phyloP scores from a whole-genome alignment of 1,140 invertebrate species.

The Pseudomyrmex pallidus region DNA sequence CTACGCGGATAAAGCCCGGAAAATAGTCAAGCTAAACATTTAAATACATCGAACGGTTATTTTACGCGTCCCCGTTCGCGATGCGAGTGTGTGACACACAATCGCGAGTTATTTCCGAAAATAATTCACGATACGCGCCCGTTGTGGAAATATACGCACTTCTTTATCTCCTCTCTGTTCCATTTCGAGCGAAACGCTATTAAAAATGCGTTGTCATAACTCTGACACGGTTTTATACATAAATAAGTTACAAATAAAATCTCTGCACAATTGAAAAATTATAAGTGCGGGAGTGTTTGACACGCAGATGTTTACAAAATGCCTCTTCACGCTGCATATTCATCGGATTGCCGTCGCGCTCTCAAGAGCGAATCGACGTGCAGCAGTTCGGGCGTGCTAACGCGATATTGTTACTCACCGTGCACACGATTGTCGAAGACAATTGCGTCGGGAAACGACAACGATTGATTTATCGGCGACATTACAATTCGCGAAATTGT shows the following conservation, averaged over 20 bases:
- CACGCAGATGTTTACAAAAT: constrained; percentile 2
- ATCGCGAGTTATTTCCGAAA: constrained; percentile 50
- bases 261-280: too few species aligned
- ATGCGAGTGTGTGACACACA: neutral
- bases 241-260: neutral
- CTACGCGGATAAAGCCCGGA: constrained; percentile 39
- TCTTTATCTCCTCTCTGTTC: neutral
- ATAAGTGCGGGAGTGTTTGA: too few species aligned
- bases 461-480: constrained; percentile 53
- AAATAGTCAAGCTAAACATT: constrained; percentile 51
- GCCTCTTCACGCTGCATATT: neutral
- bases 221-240: neutral
- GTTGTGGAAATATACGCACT: neutral
- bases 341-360: neutral
- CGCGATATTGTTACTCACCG: constrained; percentile 22
- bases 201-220: neutral
- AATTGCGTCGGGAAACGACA: constrained; percentile 25
- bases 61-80: constrained; percentile 4
- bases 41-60: constrained; percentile 55
- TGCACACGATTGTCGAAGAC: constrained; percentile 37
- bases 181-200: neutral
- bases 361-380: constrained; percentile 30
- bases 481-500: constrained; percentile 57
- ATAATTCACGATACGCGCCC: constrained; percentile 28
- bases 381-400: constrained; percentile 29